A percentile compares a stretch with the other conserved stretches of the same genome.
Conservation (phyloP, 1,140 invertebrate genomes). For the Drosophila sturtevanti region DNA sequence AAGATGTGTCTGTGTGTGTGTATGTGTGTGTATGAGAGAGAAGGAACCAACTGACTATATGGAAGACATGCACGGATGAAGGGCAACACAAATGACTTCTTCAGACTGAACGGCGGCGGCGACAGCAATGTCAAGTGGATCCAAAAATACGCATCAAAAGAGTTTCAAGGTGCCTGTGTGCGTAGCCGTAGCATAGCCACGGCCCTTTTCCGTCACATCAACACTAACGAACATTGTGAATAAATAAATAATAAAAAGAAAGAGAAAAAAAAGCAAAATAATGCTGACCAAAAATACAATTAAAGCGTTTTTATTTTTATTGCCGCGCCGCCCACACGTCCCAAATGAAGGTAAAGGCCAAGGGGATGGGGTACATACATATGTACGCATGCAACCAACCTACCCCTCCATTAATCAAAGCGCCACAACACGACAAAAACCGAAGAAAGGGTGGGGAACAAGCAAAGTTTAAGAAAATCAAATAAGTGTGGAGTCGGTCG, state of each 20-base stretch:
- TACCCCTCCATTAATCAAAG: constrained; percentile 54
- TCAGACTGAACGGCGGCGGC: constrained; percentile 8
- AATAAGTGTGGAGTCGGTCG: constrained; percentile 2
- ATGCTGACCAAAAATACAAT: constrained; percentile 55
- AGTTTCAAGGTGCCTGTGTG: constrained; percentile 20
- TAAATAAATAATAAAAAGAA: constrained; percentile 57
- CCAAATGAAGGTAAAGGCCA: not conserved
- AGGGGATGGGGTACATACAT: not conserved
- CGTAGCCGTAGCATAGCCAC: constrained; percentile 21
- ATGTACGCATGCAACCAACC: not conserved
- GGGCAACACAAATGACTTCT: not conserved
- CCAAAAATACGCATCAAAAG: constrained; percentile 7
- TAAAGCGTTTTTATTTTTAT: constrained; percentile 53
- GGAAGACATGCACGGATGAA: not conserved
- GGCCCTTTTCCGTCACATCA: not conserved
- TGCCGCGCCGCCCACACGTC: constrained; percentile 23
- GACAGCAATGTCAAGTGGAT: constrained; percentile 2
- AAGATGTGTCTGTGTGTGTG: not conserved
- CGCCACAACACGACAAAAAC: constrained; percentile 41
- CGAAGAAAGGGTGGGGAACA: constrained; percentile 7
- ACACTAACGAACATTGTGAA: constrained; percentile 10
- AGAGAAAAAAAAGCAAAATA: constrained; percentile 3
- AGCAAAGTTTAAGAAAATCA: constrained; percentile 19
- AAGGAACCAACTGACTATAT: not conserved
- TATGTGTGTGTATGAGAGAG: not conserved